Evolutionary conservation across 2,113 vertebrate species (phyloP), one percentile per base, ranked within the genome.

Genomic region (Strigops habroptila): DNA sequence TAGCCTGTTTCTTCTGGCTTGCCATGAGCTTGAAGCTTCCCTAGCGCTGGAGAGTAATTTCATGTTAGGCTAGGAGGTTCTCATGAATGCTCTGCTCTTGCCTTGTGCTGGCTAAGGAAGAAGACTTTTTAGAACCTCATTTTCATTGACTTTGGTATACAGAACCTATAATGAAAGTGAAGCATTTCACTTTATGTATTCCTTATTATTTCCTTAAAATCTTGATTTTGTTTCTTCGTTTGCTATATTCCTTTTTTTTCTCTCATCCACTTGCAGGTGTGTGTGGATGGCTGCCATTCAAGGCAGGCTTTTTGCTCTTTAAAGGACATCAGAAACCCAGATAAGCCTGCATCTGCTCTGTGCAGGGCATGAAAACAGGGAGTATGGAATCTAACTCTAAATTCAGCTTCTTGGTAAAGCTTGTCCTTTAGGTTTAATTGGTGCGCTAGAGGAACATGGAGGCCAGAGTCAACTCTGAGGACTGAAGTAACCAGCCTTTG

Each of bases 401-500:
- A 43, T 73, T 91, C 35, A 31, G 9, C 30, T 71, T 92, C 52
- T 55, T 88, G 31, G 28, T 95, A 27, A 88, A 88, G 37, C 39
- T 69, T 68, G 64, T 83, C 13, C 64, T 91, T 93, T 78, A 80
- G 31, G 35, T 78, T 70, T 91, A 86, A 78, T 79, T 81, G 86
- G 39, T 93, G 33, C 64, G 43, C 55, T 63, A 59, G 69, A 71
- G 51, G 52, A 81, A 49, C 48, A 23, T 33, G 48, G 79, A 89
- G 69, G 41, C 74, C 21, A 19, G 83, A 89, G 57, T 85, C 62
- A 79, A 12, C 44, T 90, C 21, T 67, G 75, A 95, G 27, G 53
- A 48, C 46, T 79, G 31, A 89, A 81, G 52, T 82, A 95, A 64
- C 49, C 77, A 86, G 71, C 53, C 67, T 91, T 86, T 96, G 80